Conservation (phyloP, 2,888 invertebrate genomes). For the Coelinius sp. region DNA sequence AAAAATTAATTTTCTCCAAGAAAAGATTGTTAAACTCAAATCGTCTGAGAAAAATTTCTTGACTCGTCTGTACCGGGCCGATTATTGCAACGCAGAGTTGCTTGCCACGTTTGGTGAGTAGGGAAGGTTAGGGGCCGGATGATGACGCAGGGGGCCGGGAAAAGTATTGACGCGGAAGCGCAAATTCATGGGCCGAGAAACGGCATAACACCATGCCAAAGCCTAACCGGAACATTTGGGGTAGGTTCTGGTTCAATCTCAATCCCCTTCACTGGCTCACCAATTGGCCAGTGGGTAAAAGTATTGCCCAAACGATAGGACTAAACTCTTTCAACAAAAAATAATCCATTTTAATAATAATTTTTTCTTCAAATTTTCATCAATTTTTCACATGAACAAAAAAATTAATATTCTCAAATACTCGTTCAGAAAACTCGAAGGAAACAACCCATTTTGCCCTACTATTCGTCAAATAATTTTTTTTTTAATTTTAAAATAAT, state of each 20-base stretch:
- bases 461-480: no score
- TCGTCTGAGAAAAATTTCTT: slow-evolving; percentile 41
- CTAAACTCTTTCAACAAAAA: slow-evolving; percentile 35
- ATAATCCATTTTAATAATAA: not conserved
- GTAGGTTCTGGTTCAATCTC: slow-evolving; percentile 56
- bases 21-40: not conserved
- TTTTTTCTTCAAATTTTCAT: not conserved
- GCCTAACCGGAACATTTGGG: slow-evolving; percentile 65
- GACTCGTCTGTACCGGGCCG: slow-evolving; percentile 58
- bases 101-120: slow-evolving; percentile 59
- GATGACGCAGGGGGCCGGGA: slow-evolving; percentile 58
- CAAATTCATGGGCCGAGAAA: slow-evolving; percentile 46
- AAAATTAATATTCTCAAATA: no score
- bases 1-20: no score
- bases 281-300: slow-evolving; percentile 38
- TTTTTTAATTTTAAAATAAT: no score
- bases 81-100: slow-evolving; percentile 57
- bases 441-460: no score
- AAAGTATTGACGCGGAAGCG: slow-evolving; percentile 59
- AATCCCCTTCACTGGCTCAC: slow-evolving; percentile 16
- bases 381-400: not conserved
- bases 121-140: slow-evolving; percentile 68
- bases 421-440: no score
- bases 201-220: slow-evolving; percentile 49
- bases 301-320: slow-evolving; percentile 33